Percentiles rank a stretch among this genome's conserved stretches.
Conservation (phyloP, 2,797 vertebrate genomes). For the Pelochelys cantorii region DNA sequence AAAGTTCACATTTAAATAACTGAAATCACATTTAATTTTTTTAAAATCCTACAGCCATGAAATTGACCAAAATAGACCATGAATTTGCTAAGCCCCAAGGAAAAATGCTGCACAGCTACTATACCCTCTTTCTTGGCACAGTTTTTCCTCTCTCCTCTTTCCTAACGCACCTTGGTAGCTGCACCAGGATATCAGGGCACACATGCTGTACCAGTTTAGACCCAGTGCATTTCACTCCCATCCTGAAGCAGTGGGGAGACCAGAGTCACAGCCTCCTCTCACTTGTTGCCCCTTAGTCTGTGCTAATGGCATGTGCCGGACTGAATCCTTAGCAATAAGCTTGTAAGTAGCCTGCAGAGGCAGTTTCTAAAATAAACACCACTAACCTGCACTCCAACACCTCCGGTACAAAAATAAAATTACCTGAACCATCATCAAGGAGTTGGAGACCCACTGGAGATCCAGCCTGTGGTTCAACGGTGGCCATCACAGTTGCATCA, state of each 20-base stretch:
- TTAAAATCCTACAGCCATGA: too few species aligned
- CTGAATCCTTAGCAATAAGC: neutral
- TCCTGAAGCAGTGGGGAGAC: neutral
- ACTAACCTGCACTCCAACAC: too few species aligned
- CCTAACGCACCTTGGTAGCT: neutral
- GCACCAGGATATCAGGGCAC: neutral
- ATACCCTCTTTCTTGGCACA: neutral
- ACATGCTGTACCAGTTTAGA: neutral
- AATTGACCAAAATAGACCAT: too few species aligned
- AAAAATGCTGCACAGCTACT: neutral
- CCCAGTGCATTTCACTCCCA: neutral
- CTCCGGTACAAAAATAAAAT: neutral
- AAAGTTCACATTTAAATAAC: too few species aligned
- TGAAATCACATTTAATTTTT: too few species aligned
- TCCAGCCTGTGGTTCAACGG: constrained; percentile 68
- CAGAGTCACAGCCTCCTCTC: neutral
- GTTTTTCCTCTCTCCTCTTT: neutral
- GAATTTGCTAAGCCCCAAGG: neutral
- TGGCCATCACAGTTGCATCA: constrained; percentile 76
- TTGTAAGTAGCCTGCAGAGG: neutral
- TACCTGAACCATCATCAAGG: constrained; percentile 82
- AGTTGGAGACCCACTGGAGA: constrained; percentile 64
- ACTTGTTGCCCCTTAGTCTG: neutral
- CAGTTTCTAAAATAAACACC: neutral
- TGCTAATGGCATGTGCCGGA: neutral